Percentiles rank a stretch among this genome's conserved stretches.
phyloP scores from a whole-genome alignment of 2,113 vertebrate genomes.

The Cyanoderma ruficeps region DNA sequence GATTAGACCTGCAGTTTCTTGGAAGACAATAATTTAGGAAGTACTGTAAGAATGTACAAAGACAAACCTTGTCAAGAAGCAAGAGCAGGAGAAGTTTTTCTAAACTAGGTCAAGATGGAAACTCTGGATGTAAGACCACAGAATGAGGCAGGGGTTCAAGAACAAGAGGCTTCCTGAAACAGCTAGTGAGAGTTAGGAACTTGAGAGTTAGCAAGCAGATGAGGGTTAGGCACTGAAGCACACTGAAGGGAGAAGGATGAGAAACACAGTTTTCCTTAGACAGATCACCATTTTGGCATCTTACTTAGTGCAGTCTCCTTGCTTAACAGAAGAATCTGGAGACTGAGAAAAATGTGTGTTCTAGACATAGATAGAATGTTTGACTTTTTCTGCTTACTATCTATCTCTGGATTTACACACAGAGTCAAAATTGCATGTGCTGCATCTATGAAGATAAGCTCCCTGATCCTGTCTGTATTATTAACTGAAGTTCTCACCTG shows the following conservation, averaged over 20 bases:
- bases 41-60: neutral
- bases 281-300: neutral
- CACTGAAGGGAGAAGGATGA: neutral
- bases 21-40: neutral
- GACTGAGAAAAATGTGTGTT: neutral
- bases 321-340: neutral
- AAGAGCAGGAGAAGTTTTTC: neutral
- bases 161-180: neutral
- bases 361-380: neutral
- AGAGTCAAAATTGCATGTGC: neutral
- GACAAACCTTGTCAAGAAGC: neutral
- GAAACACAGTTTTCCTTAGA: neutral
- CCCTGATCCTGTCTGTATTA: neutral
- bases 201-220: neutral
- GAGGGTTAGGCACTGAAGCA: neutral
- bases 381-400: neutral
- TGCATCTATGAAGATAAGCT: neutral
- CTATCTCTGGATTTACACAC: neutral
- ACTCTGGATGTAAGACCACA: neutral
- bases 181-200: neutral
- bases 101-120: neutral
- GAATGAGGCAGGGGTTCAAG: neutral
- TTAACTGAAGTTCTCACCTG: neutral
- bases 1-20: neutral
- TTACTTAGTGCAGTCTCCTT: neutral